Evolutionary conservation across 2,113 vertebrate species (phyloP), one percentile per base, ranked within the genome.

Genomic region (Nothoprocta pentlandii): DNA sequence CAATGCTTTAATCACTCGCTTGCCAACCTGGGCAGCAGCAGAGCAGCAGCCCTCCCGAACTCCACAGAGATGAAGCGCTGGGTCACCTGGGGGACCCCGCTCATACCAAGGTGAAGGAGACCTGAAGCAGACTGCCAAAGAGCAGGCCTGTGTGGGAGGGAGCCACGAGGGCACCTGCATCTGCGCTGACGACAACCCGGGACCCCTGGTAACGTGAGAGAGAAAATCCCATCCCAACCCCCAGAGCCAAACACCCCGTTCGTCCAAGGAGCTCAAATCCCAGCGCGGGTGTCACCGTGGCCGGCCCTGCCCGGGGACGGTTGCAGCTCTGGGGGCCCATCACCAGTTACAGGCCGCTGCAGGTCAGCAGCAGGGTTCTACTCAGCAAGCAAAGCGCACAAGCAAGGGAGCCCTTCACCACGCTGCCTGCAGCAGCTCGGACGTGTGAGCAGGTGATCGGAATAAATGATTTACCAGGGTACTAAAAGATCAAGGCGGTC

Each of bases 381-480:
- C 85, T 26, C 82, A 61, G 59, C 0, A 4, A 93, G 47, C 30
- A 26, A 17, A 3, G 67, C 26, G 58, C 2, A 2, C 54, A 70
- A 80, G 36, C 61, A 63, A 62, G 46, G 46, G 41, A 87, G 77
- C 74, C 67, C 53, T 5, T 36, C 4, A 8, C 32, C 0, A 6
- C 80, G 53, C 77, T 86, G 58, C 23, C 75, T 94, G 62, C 16
- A 74, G 46, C 76, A 28, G 81, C 81, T 59, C 67, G 81, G 78
- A 79, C 41, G 9, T 1, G 8, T 20, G 46, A 87, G 75, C 21
- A 42, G 69, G 78, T 46, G 74, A 96, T 71, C 78, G 87, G 67
- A 89, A 95, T 70, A 87, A 94, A 90, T 84, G 59, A 94, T 96
- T 97, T 93, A 97, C 94, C 83, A 87, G 83, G 71, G 83, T 91